Base-by-base conservation (phyloP, 2,888 invertebrate genomes). In the Muschampia plurimacula region DNA sequence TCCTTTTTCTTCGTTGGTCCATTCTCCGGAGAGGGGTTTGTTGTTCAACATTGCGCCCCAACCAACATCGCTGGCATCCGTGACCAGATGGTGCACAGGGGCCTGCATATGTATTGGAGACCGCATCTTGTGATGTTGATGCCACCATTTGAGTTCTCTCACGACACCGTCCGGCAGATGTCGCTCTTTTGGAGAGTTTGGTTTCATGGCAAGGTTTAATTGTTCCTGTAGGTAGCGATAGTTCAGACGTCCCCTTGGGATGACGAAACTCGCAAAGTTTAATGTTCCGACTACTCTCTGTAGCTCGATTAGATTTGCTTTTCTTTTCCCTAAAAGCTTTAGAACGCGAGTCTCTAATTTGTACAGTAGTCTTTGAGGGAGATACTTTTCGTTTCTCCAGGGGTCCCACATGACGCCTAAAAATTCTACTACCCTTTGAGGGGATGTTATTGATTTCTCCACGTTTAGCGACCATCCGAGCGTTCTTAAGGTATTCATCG, bases 21-120 rank as follows among this genome's bases (percentile, higher is more conserved):
- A 59, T 6, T 32, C 32, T 10, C 59, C 59, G 32, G 32, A 59
- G 2, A 59, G 13, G 12, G 28, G 22, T 28, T 32, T 28, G 32
- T 59, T 59, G 59, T 59, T 12, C 12, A 59, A 9, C 59, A 32
- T 59, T 10, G 59, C 59, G 6, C 59, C 59, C 59, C 59, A 59
- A 59, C 59, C 59, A 32, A 32, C 7, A 2, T 59, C 59, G 59
- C 59, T 59, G 28, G 59, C 59, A 32, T 59, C 59, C 32, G 59
- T 59, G 10, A 32, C 32, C 12, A 59, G 32, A 32, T 59, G 32
- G 59, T 59, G 59, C 32, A 32, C 32, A 3, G 59, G 59, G 2
- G 32, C 28, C 2, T 28, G 28, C 5, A 32, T 5, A 59, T 59
- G 59, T 12, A 59, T 59, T 4, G 59, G 59, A 32, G 59, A 59